Conservation (phyloP, 35 echinoderm and acorn worm species). For the Eucidaris tribuloides region DNA sequence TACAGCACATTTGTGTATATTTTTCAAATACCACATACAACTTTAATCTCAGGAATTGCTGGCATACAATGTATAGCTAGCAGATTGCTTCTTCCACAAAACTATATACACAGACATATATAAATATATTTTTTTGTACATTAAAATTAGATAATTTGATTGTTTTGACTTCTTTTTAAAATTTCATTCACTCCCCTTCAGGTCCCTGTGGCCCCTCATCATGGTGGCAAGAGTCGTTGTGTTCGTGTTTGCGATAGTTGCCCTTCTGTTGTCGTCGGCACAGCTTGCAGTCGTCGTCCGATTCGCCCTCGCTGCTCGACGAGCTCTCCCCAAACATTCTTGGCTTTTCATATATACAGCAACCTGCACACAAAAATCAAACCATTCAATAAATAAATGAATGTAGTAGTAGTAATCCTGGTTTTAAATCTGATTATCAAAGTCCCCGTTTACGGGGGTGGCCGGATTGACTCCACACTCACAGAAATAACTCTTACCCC, state of each 20-base stretch:
- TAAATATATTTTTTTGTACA: too few species aligned
- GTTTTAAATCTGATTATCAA: background rate
- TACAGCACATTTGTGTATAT: too few species aligned
- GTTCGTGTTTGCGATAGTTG: slow-evolving; percentile 53
- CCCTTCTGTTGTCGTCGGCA: slow-evolving; percentile 86
- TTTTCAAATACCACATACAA: too few species aligned
- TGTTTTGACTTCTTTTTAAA: background rate
- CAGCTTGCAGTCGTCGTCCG: slow-evolving; percentile 93
- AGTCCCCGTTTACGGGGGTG: background rate
- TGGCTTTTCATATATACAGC: slow-evolving; percentile 97
- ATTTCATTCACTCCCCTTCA: background rate
- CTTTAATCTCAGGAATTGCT: too few species aligned
- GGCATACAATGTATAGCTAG: too few species aligned
- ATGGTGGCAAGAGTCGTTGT: background rate
- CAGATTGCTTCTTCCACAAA: too few species aligned
- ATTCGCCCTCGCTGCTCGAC: slow-evolving; percentile 71
- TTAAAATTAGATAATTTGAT: background rate
- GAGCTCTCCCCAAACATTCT: slow-evolving; percentile 95
- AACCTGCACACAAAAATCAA: slow-evolving; percentile 54
- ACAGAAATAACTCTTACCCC: too few species aligned
- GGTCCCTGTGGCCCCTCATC: background rate
- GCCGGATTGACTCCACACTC: too few species aligned
- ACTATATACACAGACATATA: too few species aligned
- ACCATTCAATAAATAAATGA: too few species aligned
- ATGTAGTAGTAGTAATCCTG: too few species aligned